Base-by-base conservation (phyloP, 2,888 invertebrate genomes). In the Phrixothrix hirtus region DNA sequence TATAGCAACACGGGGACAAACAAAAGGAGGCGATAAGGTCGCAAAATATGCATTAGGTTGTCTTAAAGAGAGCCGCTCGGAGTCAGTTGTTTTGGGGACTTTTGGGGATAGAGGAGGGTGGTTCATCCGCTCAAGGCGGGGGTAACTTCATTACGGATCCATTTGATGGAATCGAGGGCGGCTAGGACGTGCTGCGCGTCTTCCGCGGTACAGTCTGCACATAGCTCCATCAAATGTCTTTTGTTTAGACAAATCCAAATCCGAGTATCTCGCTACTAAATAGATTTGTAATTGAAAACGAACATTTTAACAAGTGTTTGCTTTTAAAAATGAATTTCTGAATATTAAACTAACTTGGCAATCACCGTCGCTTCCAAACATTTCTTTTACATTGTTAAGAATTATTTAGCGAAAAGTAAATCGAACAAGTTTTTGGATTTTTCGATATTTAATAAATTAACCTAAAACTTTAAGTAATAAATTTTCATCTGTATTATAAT, bases 131-230 rank as follows among this genome's bases (percentile, higher is more conserved):
- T 45, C 58, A 58, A 62, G 58, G 63, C 57, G 63, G 67, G 69
- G 79, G 81, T 85, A 86, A 86, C 84, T 83, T 81, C 83, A 83
- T 86, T 85, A 86, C 81, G 84, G 82, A 85, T 85, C 85, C 86
- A 85, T 85, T 85, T 86, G 86, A 85, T 84, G 85, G 84, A 83
- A 84, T 84, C 83, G 83, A 69, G 70, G 71, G 69, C 62, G 66
- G 67, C 68, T 62, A 66, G 66, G 66, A 66, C 67, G 68, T 67
- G 69, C 69, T 68, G 67, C 66, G 62, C 61, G 67, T 64, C 66
- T 68, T 62, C 61, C 68, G 62, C 65, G 61, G 64, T 61, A 61
- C 62, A 62, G 64, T 60, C 62, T 59, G 58, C 55, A 58, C 61
- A 59, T 58, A 53, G 49, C 50, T 48, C 38, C 30, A 53, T 49